phyloP scores from a whole-genome alignment of 1,140 invertebrate species.

The Chrysomallon squamiferum region DNA sequence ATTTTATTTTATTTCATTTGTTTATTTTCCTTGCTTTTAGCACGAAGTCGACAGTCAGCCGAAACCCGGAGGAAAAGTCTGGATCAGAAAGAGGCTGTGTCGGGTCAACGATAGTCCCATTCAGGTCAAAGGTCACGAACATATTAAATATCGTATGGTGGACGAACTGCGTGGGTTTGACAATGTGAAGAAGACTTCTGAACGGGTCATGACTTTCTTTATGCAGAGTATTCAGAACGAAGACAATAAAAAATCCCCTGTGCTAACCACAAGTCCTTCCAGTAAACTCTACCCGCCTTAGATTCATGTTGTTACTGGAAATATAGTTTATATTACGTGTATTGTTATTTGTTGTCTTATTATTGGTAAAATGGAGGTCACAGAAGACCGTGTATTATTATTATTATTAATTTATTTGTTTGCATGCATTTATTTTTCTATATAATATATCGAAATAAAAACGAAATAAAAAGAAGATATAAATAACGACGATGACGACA shows the following conservation, averaged over 20 bases:
- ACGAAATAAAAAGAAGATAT: too few relatives aligned
- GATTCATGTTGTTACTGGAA: not conserved
- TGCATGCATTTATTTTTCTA: too few relatives aligned
- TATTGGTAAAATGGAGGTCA: too few relatives aligned
- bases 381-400: too few relatives aligned
- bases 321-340: not conserved
- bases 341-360: too few relatives aligned
- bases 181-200: constrained; percentile 18
- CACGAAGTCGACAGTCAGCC: constrained; percentile 23
- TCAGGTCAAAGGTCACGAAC: constrained; percentile 49
- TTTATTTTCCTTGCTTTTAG: constrained; percentile 9
- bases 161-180: constrained; percentile 42
- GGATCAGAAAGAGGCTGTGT: constrained; percentile 44
- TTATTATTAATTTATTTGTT: too few relatives aligned
- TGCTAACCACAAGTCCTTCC: not conserved
- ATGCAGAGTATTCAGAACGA: not conserved
- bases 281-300: not conserved
- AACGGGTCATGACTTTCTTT: constrained; percentile 8
- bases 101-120: constrained; percentile 36
- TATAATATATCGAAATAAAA: too few relatives aligned
- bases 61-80: constrained; percentile 49
- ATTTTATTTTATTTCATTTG: too few relatives aligned
- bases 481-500: too few relatives aligned
- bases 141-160: constrained; percentile 49
- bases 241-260: not conserved